Base-by-base conservation (phyloP, 37 sponge, comb jelly and placozoan genomes). In the Beroe ovata region DNA sequence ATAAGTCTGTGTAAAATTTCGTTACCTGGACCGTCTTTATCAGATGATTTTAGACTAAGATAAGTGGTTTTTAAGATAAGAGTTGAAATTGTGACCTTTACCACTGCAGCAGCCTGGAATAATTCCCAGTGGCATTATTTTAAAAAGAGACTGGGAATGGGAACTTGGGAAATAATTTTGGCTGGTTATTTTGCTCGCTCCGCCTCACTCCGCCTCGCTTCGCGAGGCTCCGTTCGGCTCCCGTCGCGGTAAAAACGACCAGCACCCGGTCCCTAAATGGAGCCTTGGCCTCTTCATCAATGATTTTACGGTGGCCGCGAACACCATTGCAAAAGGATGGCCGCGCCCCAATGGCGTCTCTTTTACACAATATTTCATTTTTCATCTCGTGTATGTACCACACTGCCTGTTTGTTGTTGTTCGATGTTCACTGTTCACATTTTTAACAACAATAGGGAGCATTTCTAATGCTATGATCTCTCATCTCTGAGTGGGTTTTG, bases 221-320 rank as follows among this genome's bases (percentile, higher is more conserved):
- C 59, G 59, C 59, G 59, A 58, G 59, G 59, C 59, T 58, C 59
- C 59, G 59, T 58, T 58, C 59, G 59, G 59, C 59, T 58, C 59
- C 59, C 16, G 16, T 58, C 59, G 59, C 59, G 59, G 59, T 58
- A 58, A 58, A 58, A 58, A 58, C 59, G 59, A 19, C 59, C 59
- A 58, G 59, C 59, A 58, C 59, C 59, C 59, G 16, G 59, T 18
- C 59, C 59, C 59, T 58, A 19, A 58, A 58, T 58, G 59, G 59
- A 58, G 59, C 59, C 59, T 58, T 58, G 59, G 59, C 59, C 59
- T 58, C 59, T 58, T 58, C 18, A 58, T 58, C 59, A 58, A 58
- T 58, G 59, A 19, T 18, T 58, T 58, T 58, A 58, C 59, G 59
- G 59, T 58, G 59, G 59, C 16, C 59, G 59, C 59, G 59, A 18